Evolutionary conservation across 2,113 vertebrate genomes (phyloP).

Genomic region (Xenopus tropicalis): UCB_Xtro_10.0 CM004446.2:126519501-126520000

Average conservation of each 20-base stretch:
- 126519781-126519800: background rate
- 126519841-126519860: background rate
- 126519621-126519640: background rate
- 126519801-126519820: background rate
- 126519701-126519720: background rate
- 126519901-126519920: background rate
- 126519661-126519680: background rate
- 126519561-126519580: background rate
- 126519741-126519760: background rate
- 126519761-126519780: slow-evolving; percentile 8
- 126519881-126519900: background rate
- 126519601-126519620: background rate
- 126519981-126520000: no score
- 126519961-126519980: background rate
- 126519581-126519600: background rate
- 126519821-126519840: background rate
- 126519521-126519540: background rate
- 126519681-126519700: background rate
- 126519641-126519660: background rate
- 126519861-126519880: background rate
- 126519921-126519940: background rate
- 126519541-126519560: background rate
- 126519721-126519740: slow-evolving; percentile 8
- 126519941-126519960: background rate
- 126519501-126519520: background rate